A percentile compares a stretch with the other conserved stretches of the same genome.
Conservation (phyloP, 37 sponge, comb jelly and placozoan genomes). For the Cladorhizidae sp. region DNA sequence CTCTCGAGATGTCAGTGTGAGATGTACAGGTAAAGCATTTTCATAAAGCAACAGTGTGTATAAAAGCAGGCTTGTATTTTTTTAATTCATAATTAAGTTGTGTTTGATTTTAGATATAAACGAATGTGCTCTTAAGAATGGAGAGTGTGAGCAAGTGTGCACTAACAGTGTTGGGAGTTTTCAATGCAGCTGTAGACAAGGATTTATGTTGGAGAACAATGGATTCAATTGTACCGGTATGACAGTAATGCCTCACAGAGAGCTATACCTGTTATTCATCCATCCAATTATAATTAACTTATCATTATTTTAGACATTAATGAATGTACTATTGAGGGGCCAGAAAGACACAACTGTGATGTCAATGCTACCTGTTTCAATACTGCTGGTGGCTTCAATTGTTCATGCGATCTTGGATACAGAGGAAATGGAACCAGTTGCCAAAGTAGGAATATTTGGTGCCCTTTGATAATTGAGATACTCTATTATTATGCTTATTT, state of each 20-base stretch:
- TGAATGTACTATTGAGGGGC: slow-evolving; percentile 3
- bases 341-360: slow-evolving; percentile 21
- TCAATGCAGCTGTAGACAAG: background rate
- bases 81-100: no score
- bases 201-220: background rate
- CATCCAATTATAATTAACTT: background rate
- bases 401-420: slow-evolving; percentile 24
- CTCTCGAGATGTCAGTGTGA: slow-evolving; percentile 34
- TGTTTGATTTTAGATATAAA: slow-evolving; percentile 15
- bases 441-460: slow-evolving; percentile 1
- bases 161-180: slow-evolving; percentile 42
- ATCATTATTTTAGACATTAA: slow-evolving; percentile 32
- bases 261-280: background rate
- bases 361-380: slow-evolving; percentile 36
- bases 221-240: slow-evolving; percentile 3
- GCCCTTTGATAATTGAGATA: background rate
- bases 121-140: slow-evolving; percentile 18
- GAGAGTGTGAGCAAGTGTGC: slow-evolving; percentile 33
- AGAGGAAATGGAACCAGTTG: slow-evolving; percentile 13
- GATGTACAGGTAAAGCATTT: slow-evolving; percentile 24
- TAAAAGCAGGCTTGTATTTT: no score
- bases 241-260: background rate
- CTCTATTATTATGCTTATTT: background rate
- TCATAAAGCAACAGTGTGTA: no score
- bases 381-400: slow-evolving; percentile 49